Base-by-base conservation (phyloP, 2,797 vertebrate species). In the Melanotaenia nigrans region DNA sequence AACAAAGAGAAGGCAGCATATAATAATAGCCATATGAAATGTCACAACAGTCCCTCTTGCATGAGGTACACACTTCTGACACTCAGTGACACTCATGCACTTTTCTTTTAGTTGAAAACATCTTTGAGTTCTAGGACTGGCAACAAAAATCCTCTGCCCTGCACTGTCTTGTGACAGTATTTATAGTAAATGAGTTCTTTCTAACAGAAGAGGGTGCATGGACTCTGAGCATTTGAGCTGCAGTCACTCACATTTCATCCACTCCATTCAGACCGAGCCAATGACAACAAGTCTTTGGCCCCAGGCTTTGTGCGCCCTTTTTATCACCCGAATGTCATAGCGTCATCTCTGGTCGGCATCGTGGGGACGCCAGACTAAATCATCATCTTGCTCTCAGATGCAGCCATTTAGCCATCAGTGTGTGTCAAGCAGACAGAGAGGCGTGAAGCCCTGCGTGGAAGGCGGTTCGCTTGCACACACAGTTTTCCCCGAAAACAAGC, bases 1-100 rank as follows among this genome's bases (percentile, higher is more conserved):
- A 85, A 84, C 89, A 89, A 84, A 90, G 82, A 73, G 72, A 85
- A 79, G 73, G 76, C 78, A 64, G 77, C 58, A 55, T 79, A 77
- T 89, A 90, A 90, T 92, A 90, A 93, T 85, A 90, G 89, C 82
- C 81, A 65, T 76, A 77, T 75, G 81, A 90, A 90, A 90, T 91
- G 90, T 89, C 90, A 90, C 69, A 72, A 77, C 81, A 74, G 81
- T 72, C 85, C 83, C 79, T 88, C 82, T 75, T 78, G 85, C 85
- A 73, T 83, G 85, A 90, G 71, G 71, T 18, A 67, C 62, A 73
- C 85, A 79, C 80, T 79, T 62, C 75, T 90, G 91, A 90, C 90
- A 86, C 83, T 36, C 0, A 57, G 77, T 73, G 90, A 90, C 89
- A 85, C 85, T 67, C 13, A 30, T 54, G 54, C 36, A 58, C 80